Conservation (phyloP, 2,113 vertebrate genomes). For the Cettia cetti region DNA sequence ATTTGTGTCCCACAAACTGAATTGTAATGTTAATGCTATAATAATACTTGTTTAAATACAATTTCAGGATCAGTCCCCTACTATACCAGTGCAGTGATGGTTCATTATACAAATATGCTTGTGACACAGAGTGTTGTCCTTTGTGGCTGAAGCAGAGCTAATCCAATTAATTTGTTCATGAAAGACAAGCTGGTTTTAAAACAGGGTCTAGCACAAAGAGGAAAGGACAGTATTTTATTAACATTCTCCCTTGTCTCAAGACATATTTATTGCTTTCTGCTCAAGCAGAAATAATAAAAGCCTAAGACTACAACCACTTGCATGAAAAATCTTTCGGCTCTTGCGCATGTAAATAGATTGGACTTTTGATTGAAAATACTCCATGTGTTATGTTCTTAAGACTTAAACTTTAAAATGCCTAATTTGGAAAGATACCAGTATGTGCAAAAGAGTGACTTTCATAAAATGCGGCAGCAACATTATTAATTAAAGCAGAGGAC, state of each 20-base stretch:
- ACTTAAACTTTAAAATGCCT: constrained; percentile 34
- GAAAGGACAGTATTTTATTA: constrained; percentile 74
- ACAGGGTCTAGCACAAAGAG: constrained; percentile 50
- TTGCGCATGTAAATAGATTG: constrained; percentile 44
- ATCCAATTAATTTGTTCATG: constrained; percentile 76
- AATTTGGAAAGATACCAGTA: constrained; percentile 16
- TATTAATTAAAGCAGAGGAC: constrained; percentile 44
- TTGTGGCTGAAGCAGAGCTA: constrained; percentile 59
- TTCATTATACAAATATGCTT: constrained; percentile 60
- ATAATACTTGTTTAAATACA: not conserved
- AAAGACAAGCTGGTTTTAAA: constrained; percentile 71
- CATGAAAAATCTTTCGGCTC: constrained; percentile 41
- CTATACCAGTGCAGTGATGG: constrained; percentile 22
- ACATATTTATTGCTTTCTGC: constrained; percentile 72
- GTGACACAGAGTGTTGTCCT: constrained; percentile 59
- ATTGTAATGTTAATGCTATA: not conserved
- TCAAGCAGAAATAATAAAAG: constrained; percentile 72
- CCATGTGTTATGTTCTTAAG: constrained; percentile 23
- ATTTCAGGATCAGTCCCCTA: constrained; percentile 2
- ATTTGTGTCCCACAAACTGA: not conserved
- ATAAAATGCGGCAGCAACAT: not conserved
- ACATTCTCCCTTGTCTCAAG: constrained; percentile 70
- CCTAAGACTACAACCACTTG: constrained; percentile 27
- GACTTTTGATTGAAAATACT: constrained; percentile 38
- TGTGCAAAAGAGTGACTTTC: not conserved